Evolutionary conservation across 2,113 vertebrate genomes (phyloP).

Genomic region (Centrocercus urophasianus): DNA sequence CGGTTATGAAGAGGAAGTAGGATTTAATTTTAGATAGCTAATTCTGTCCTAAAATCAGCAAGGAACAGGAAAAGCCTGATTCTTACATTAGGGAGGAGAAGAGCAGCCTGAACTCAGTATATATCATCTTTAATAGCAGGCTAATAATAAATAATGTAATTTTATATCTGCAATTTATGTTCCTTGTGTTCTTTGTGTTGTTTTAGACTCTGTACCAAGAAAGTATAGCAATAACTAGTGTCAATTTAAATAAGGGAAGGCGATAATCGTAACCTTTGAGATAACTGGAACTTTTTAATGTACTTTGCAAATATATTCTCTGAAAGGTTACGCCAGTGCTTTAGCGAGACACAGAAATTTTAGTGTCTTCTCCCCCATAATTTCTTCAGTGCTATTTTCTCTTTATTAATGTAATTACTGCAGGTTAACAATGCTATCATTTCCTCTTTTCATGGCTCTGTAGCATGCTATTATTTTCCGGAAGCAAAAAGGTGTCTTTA

Average conservation of each 20-base stretch:
- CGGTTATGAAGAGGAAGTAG: not conserved
- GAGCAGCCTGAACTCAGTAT: not conserved
- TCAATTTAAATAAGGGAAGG: constrained; percentile 59
- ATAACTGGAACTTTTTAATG: constrained; percentile 63
- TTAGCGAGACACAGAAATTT: constrained; percentile 61
- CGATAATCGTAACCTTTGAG: constrained; percentile 60
- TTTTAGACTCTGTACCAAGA: constrained; percentile 7
- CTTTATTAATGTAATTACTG: constrained; percentile 73
- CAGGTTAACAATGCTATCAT: constrained; percentile 60
- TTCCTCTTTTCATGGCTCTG: constrained; percentile 54
- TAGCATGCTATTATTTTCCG: constrained; percentile 57
- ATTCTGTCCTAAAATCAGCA: not conserved
- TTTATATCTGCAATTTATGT: not conserved
- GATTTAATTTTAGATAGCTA: not conserved
- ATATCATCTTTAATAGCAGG: constrained; percentile 51
- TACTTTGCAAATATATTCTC: constrained; percentile 54
- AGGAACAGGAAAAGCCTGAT: not conserved
- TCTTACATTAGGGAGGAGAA: not conserved
- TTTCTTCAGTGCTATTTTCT: constrained; percentile 61
- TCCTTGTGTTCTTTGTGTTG: not conserved
- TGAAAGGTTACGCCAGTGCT: constrained; percentile 52
- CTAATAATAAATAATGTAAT: constrained; percentile 41
- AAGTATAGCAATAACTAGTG: constrained; percentile 39
- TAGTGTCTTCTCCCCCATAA: constrained; percentile 37
- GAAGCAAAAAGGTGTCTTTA: constrained; percentile 59